phyloP scores from a whole-genome alignment of 2,797 vertebrate species.

The Adrianichthys oophorus region DNA sequence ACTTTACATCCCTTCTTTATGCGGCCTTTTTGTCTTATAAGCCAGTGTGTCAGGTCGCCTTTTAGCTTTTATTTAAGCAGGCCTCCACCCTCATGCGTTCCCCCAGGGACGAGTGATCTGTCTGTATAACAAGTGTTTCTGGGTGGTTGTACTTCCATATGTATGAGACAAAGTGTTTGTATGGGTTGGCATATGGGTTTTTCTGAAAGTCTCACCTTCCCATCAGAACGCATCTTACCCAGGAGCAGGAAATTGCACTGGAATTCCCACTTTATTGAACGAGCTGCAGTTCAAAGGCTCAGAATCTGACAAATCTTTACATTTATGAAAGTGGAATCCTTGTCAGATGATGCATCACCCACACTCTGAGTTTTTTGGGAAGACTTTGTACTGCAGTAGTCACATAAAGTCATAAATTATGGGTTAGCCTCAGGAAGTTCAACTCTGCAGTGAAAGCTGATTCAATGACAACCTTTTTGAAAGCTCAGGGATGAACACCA shows the following conservation, averaged over 20 bases:
- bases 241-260: constrained; percentile 73
- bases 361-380: constrained; percentile 30
- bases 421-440: constrained; percentile 4
- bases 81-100: constrained; percentile 20
- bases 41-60: constrained; percentile 28
- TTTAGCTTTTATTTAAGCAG: constrained; percentile 10
- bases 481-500: neutral
- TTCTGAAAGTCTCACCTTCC: constrained; percentile 42
- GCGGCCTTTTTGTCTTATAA: constrained; percentile 33
- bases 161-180: constrained; percentile 37
- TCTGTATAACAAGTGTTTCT: constrained; percentile 26
- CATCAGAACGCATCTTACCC: constrained; percentile 50
- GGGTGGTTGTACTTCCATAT: constrained; percentile 18
- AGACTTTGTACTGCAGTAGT: constrained; percentile 20
- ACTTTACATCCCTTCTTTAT: constrained; percentile 19
- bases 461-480: too few species aligned
- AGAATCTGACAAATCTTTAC: constrained; percentile 57
- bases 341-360: constrained; percentile 44
- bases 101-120: constrained; percentile 23
- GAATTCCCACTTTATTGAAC: constrained; percentile 62
- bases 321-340: constrained; percentile 63
- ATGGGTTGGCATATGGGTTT: constrained; percentile 15
- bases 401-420: constrained; percentile 62
- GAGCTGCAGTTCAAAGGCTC: constrained; percentile 62
- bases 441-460: constrained; percentile 8